Evolutionary conservation across 2,797 vertebrate genomes (phyloP).

Genomic region (Sarcoramphus papa): DNA sequence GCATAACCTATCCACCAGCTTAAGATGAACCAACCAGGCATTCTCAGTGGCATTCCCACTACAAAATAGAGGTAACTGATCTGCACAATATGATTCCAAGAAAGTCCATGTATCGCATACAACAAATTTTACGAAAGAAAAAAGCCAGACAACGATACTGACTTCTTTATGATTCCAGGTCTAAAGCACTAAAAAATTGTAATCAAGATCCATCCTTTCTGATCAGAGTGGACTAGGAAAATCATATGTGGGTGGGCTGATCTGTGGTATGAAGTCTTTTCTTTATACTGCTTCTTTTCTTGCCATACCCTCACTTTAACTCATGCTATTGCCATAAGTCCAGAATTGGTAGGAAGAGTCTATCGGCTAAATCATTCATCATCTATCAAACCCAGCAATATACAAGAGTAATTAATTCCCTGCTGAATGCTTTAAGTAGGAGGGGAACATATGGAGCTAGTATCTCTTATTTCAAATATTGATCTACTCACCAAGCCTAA

Average conservation of each 20-base stretch:
- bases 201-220: background rate
- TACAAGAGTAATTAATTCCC: background rate
- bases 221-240: background rate
- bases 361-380: background rate
- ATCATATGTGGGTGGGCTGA: rapidly evolving
- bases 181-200: background rate
- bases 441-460: background rate
- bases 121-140: background rate
- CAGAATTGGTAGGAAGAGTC: background rate
- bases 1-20: background rate
- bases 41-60: background rate
- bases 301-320: background rate
- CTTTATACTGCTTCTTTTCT: background rate
- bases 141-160: rapidly evolving
- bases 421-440: background rate
- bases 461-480: constrained; percentile 11
- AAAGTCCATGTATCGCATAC: background rate
- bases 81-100: background rate
- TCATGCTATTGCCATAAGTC: background rate
- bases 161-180: background rate
- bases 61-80: background rate
- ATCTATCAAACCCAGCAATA: background rate
- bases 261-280: background rate
- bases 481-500: background rate
- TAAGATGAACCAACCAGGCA: background rate